Percentiles rank a stretch among this genome's conserved stretches.
Conservation (phyloP, 64 coral and sea anemone genomes). For the Stylophora pistillata region DNA sequence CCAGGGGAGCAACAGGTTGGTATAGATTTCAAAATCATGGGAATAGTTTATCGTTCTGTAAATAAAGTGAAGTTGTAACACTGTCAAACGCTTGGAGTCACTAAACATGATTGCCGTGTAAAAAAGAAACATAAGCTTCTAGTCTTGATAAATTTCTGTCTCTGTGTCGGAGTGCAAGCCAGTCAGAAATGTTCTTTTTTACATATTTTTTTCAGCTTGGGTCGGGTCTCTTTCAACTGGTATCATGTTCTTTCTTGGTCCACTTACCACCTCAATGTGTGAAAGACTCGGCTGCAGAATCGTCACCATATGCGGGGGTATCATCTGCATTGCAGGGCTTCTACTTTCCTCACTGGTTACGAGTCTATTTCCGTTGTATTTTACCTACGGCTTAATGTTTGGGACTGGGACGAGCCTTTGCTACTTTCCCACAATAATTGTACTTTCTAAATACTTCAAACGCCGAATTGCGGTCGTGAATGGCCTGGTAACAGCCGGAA, state of each 20-base stretch:
- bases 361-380: slow-evolving; percentile 73
- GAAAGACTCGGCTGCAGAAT: slow-evolving; percentile 89
- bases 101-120: too few relatives aligned
- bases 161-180: too few relatives aligned
- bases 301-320: slow-evolving; percentile 73
- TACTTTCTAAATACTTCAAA: slow-evolving; percentile 93
- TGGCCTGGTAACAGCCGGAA: slow-evolving; percentile 90
- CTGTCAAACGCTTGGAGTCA: too few relatives aligned
- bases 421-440: slow-evolving; percentile 90
- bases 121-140: too few relatives aligned
- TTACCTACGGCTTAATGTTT: slow-evolving; percentile 94
- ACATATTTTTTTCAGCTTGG: slow-evolving; percentile 65
- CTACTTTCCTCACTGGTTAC: slow-evolving; percentile 79
- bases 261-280: slow-evolving; percentile 84
- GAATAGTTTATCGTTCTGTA: too few relatives aligned
- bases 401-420: slow-evolving; percentile 95
- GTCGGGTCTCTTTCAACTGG: slow-evolving; percentile 93
- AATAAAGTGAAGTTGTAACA: too few relatives aligned
- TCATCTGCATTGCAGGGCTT: slow-evolving; percentile 81
- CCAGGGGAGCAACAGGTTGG: slow-evolving; percentile 69
- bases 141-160: too few relatives aligned
- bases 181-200: not conserved
- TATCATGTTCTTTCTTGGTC: slow-evolving; percentile 96
- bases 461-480: slow-evolving; percentile 87
- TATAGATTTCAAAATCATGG: too few relatives aligned